Conservation (phyloP, 2,797 vertebrate species). For the Cebuella pygmaea region DNA sequence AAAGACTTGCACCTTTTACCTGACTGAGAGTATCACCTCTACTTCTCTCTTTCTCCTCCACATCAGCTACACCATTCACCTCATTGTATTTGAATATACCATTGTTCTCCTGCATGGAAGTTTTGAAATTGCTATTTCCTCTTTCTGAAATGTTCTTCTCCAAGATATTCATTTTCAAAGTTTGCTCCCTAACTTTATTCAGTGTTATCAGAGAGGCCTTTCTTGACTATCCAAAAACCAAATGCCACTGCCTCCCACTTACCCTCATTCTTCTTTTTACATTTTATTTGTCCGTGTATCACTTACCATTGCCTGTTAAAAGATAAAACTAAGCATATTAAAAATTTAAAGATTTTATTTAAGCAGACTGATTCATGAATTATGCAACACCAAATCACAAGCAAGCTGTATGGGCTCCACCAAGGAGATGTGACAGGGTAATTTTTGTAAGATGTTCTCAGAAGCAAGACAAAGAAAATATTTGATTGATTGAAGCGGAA, state of each 20-base stretch:
- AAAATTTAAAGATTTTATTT: not conserved
- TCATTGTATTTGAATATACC: not conserved
- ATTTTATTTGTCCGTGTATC: not conserved
- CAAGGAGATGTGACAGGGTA: not conserved
- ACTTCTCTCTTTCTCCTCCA: not conserved
- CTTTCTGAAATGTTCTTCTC: not conserved
- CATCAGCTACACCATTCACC: not conserved
- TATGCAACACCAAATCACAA: not conserved
- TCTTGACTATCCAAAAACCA: not conserved
- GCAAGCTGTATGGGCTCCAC: not conserved
- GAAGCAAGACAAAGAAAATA: not conserved
- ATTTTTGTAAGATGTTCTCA: not conserved
- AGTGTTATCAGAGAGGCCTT: not conserved
- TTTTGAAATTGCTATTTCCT: not conserved
- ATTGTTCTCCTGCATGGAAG: not conserved
- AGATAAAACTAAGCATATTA: not conserved
- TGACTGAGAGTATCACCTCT: not conserved
- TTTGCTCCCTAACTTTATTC: not conserved
- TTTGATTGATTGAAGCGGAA: not conserved
- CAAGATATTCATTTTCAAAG: not conserved
- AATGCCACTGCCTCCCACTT: not conserved
- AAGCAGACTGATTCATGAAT: not conserved
- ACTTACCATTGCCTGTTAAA: not conserved
- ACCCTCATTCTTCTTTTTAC: not conserved
- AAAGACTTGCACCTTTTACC: not conserved